Evolutionary conservation across 2,888 invertebrate genomes (phyloP).

Genomic region (Agriopis marginaria): DNA sequence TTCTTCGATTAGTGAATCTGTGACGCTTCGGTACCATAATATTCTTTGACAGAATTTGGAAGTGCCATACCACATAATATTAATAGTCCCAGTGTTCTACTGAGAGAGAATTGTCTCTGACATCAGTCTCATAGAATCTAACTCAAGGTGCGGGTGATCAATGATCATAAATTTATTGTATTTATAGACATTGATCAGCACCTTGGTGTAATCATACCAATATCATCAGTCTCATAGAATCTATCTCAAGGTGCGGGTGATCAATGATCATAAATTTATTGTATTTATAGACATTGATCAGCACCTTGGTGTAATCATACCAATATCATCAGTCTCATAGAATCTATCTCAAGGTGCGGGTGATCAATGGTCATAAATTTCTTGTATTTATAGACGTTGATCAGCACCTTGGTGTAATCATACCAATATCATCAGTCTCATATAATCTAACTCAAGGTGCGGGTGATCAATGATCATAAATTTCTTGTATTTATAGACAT

Average conservation of each 20-base stretch:
- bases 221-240: too few relatives aligned
- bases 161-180: too few relatives aligned
- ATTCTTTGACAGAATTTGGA: not conserved
- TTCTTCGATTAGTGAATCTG: not conserved
- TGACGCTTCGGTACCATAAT: not conserved
- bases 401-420: too few relatives aligned
- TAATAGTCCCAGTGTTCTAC: not conserved
- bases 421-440: too few relatives aligned
- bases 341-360: too few relatives aligned
- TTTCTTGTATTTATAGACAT: not conserved
- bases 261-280: not conserved
- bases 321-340: not conserved
- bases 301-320: not conserved
- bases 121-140: conserved; percentile 11
- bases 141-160: too few relatives aligned
- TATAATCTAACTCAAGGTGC: not conserved
- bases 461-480: not conserved
- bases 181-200: too few relatives aligned
- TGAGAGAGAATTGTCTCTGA: conserved; percentile 1
- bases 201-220: too few relatives aligned
- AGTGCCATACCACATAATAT: too few relatives aligned
- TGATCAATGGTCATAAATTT: too few relatives aligned
- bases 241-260: not conserved
- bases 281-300: not conserved
- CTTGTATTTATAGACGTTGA: too few relatives aligned